These are phyloP conservation scores for Halictus quadricinctus DNA, from an alignment of 2,888 invertebrate genomes.

Conservation along the genomic window DNA sequence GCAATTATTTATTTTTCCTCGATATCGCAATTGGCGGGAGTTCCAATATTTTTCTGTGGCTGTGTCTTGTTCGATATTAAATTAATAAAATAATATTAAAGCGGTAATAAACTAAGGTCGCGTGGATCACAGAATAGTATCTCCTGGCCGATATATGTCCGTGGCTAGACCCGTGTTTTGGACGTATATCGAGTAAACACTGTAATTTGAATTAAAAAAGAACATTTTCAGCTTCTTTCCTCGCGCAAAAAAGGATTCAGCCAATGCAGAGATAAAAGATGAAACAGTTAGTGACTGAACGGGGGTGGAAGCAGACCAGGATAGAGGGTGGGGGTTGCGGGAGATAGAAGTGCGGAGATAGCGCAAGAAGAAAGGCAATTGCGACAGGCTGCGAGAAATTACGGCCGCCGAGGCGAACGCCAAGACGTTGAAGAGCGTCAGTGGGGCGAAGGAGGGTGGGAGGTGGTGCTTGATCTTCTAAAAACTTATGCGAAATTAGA, in stretches of 20 bases:
- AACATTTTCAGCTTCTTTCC: neutral
- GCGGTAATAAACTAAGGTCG: too few species aligned
- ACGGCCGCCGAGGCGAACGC: conserved; percentile 43
- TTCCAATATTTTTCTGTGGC: too few species aligned
- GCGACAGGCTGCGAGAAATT: conserved; percentile 66
- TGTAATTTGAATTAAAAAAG: too few species aligned
- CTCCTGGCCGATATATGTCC: too few species aligned
- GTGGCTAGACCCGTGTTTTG: too few species aligned
- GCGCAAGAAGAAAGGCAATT: conserved; percentile 50
- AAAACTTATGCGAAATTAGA: conserved; percentile 77
- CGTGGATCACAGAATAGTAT: too few species aligned
- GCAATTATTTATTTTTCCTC: too few species aligned
- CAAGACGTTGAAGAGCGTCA: conserved; percentile 31
- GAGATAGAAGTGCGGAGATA: neutral
- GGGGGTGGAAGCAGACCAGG: neutral
- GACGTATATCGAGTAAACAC: too few species aligned
- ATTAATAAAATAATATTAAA: too few species aligned
- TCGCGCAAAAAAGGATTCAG: neutral
- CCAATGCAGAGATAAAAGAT: neutral
- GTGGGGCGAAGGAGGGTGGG: neutral
- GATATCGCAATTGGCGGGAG: too few species aligned
- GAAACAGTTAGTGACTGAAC: neutral
- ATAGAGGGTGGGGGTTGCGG: neutral
- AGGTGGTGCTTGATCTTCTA: conserved; percentile 56
- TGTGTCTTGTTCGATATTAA: too few species aligned